Evolutionary conservation across 2,797 vertebrate species (phyloP), one percentile per base, ranked within the genome.

Genomic region (Pseudotriccus pelzelni): DNA sequence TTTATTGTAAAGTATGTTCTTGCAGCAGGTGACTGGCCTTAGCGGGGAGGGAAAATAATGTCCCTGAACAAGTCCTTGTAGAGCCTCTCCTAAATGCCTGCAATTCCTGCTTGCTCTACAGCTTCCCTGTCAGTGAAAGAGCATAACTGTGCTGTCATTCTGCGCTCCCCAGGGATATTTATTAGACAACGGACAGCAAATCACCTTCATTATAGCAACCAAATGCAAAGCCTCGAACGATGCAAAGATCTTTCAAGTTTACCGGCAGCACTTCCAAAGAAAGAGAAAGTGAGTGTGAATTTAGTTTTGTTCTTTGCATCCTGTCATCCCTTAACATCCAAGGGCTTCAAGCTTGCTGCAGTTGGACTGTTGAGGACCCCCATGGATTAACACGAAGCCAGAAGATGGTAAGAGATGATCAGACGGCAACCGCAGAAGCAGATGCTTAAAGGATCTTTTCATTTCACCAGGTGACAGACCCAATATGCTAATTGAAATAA

Each of bases 1-100:
- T 43, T 43, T 41, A 30, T 12, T 66, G 75, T 70, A 30, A 14
- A 0, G 0, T 1, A 0, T 2, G 2, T 7, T 12, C 69, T 44
- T 37, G 78, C 28, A 34, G 72, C 34, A 49, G 67, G 63, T 16
- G 25, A 58, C 55, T 22, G 46, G 28, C 4, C 0, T 34, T 28
- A 21, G 32, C 0, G 3, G 7, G 30, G 37, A 43, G 27, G 20
- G n/a, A 17, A 18, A 74, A 53, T 0, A 6, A 8, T 1, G 14
- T 9, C 64, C 34, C 20, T 8, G 13, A 66, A 3, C 34, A 28
- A 3, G 49, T 82, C 53, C 59, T 72, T 13, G 34, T 16, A 53
- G 43, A 89, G 58, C 9, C 1, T 14, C 28, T 41, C 44, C 59
- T 24, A 64, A 76, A 74, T 0, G 10, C 50, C 47, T 32, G n/a